Evolutionary conservation across 2,797 vertebrate genomes (phyloP).

Genomic region (Anabas testudineus): DNA sequence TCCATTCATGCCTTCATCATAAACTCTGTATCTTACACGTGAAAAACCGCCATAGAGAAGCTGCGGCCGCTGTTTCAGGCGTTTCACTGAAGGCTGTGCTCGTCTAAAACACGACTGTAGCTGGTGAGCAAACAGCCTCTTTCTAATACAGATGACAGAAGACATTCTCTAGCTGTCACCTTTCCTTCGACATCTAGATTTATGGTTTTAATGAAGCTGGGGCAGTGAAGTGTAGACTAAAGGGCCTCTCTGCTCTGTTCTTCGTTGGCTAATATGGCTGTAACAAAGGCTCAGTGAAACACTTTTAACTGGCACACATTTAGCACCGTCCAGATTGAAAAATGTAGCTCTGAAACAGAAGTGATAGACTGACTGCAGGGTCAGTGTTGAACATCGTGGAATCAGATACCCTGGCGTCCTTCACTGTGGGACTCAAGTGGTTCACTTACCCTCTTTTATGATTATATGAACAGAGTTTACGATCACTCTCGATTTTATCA

Average conservation of each 20-base stretch:
- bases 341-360: constrained; percentile 66
- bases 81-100: not conserved
- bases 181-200: constrained; percentile 72
- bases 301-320: constrained; percentile 67
- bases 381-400: constrained; percentile 48
- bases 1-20: not conserved
- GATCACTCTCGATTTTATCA: constrained; percentile 67
- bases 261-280: constrained; percentile 64
- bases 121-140: constrained; percentile 29
- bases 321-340: constrained; percentile 72
- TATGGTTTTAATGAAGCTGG: constrained; percentile 82
- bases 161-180: constrained; percentile 60
- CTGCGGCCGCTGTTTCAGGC: not conserved
- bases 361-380: constrained; percentile 60
- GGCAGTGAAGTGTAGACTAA: constrained; percentile 66
- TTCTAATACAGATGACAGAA: constrained; percentile 60
- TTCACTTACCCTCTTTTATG: constrained; percentile 66
- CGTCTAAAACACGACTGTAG: constrained; percentile 22
- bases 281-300: constrained; percentile 74
- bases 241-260: constrained; percentile 63
- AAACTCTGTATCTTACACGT: not conserved
- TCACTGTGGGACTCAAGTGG: constrained; percentile 57
- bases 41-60: not conserved
- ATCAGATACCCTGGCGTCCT: constrained; percentile 45
- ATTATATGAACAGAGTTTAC: constrained; percentile 75